phyloP scores from a whole-genome alignment of 2,888 invertebrate species.

The Drosophila basisetae region DNA sequence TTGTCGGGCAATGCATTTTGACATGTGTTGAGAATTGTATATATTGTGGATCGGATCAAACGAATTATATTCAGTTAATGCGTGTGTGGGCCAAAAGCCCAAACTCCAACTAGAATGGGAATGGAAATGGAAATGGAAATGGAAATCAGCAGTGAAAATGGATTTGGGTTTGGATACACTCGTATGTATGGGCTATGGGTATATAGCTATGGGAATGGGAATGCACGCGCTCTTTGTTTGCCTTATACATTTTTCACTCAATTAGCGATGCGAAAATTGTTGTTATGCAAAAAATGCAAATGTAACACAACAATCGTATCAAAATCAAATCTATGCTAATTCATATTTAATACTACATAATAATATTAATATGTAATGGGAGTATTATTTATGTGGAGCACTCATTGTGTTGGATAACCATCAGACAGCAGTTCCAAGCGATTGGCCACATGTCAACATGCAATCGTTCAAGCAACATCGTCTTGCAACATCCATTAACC shows the following conservation, averaged over 20 bases:
- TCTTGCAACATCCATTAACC: constrained; percentile 21
- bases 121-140: constrained; percentile 1
- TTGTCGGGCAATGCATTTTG: constrained; percentile 36
- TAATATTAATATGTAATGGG: constrained; percentile 28
- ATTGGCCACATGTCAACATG: constrained; percentile 38
- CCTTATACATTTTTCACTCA: constrained; percentile 19
- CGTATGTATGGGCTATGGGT: not conserved
- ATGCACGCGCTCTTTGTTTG: constrained; percentile 15
- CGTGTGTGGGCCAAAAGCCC: constrained; percentile 36
- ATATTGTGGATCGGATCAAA: constrained; percentile 25
- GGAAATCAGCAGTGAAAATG: not conserved
- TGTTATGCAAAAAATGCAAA: constrained; percentile 27
- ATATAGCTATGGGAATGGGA: constrained; percentile 3
- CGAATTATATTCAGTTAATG: not conserved
- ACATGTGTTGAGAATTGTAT: constrained; percentile 57
- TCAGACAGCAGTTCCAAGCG: constrained; percentile 21
- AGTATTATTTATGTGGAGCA: constrained; percentile 2
- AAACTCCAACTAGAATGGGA: not conserved
- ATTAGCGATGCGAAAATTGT: constrained; percentile 32
- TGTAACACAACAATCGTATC: not conserved
- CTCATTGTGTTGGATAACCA: constrained; percentile 46
- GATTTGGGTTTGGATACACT: not conserved
- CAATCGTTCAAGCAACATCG: constrained; percentile 1
- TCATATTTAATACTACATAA: constrained; percentile 27
- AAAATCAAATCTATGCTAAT: constrained; percentile 22